Evolutionary conservation across 2,888 invertebrate species (phyloP).

Genomic region (Cheilosia scutellata): DNA sequence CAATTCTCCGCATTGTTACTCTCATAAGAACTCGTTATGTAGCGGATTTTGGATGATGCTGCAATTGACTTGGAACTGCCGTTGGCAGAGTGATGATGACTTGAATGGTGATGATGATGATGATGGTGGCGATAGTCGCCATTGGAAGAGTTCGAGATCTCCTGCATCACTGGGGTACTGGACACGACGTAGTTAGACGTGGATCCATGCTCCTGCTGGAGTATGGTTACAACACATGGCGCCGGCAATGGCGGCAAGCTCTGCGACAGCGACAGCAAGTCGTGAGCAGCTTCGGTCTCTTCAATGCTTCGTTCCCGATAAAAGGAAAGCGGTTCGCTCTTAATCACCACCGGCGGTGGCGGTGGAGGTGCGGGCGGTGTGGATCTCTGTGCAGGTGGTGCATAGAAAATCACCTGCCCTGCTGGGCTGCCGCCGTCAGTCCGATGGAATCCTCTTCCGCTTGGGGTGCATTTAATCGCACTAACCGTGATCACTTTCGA

Average conservation of each 20-base stretch:
- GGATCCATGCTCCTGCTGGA: slow-evolving; percentile 83
- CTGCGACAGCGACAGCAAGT: slow-evolving; percentile 90
- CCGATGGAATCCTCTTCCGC: slow-evolving; percentile 45
- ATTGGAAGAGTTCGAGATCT: slow-evolving; percentile 82
- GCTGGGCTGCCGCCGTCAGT: slow-evolving; percentile 80
- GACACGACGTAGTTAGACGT: slow-evolving; percentile 42
- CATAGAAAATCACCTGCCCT: slow-evolving; percentile 83
- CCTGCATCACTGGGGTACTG: slow-evolving; percentile 82
- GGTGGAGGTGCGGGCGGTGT: slow-evolving; percentile 60
- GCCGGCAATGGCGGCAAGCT: slow-evolving; percentile 91
- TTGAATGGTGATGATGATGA: slow-evolving; percentile 65
- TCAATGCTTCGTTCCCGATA: slow-evolving; percentile 88
- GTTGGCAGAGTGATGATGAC: slow-evolving; percentile 69
- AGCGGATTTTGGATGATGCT: slow-evolving; percentile 81
- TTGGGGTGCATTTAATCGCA: slow-evolving; percentile 58
- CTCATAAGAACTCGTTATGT: slow-evolving; percentile 83
- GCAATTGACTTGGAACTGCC: slow-evolving; percentile 64
- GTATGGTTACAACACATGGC: slow-evolving; percentile 88
- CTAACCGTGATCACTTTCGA: slow-evolving; percentile 68
- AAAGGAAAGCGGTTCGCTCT: slow-evolving; percentile 71
- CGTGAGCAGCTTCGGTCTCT: slow-evolving; percentile 95
- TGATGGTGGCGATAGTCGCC: slow-evolving; percentile 72
- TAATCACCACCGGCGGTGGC: slow-evolving; percentile 74
- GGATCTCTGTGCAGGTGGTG: slow-evolving; percentile 81
- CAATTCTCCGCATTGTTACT: slow-evolving; percentile 84